Evolutionary conservation across 2,113 vertebrate genomes (phyloP), one percentile per base, ranked within the genome.

Genomic region (Charadrius vociferus): DNA sequence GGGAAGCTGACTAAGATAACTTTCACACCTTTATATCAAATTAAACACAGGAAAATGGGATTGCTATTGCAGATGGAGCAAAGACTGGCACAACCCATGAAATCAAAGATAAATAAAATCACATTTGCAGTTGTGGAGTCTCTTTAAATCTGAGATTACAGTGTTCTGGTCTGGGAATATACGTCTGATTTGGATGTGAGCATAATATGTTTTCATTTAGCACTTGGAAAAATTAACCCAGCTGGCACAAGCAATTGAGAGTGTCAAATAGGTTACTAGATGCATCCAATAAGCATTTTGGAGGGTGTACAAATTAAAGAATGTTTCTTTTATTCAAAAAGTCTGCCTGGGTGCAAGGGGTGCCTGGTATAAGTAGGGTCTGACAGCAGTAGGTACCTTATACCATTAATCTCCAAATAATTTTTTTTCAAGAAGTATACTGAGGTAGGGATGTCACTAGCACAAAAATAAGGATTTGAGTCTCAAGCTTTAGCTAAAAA

Each of bases 11-110:
- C 82, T 94, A 86, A 86, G 79, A 23, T 41, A 93, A 92, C 90
- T 96, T 97, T 91, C 65, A 66, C 86, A 97, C 93, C 73, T 95
- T 95, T 89, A 45, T 49, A 85, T 74, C 81, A 91, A 73, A 93
- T 98, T 97, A 97, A 97, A 67, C 58, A 87, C 49, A 65, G 52
- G 88, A 88, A 95, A 90, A 81, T 73, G 63, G 63, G 32, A 67
- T 77, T 58, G 63, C 74, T 72, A 0, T 81, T 77, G 58, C 74
- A 59, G 81, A 26, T 62, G 79, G 88, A 91, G 52, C 17, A 29
- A 78, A 82, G 41, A 36, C 49, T 73, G 84, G 55, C 86, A 90
- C 62, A 82, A 14, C 59, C 80, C 36, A 49, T 61, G 68, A 84
- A 95, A 84, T 91, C 41, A 81, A 67, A 81, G 80, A 58, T 11